These are phyloP conservation scores for Mesaphorura yosii DNA, from an alignment of 1,140 invertebrate genomes.

Conservation along the genomic window DNA sequence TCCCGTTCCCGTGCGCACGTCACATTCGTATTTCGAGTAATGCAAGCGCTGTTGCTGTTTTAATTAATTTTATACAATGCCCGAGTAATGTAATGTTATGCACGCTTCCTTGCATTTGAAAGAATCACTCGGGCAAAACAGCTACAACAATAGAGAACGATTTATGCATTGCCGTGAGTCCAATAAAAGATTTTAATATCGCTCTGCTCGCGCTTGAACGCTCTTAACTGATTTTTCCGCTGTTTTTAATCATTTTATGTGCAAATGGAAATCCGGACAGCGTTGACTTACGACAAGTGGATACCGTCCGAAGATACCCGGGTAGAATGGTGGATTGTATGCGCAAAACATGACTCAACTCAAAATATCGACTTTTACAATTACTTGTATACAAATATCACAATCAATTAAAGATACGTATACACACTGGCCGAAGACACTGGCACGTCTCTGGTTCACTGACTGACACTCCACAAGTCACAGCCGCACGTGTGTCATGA, in stretches of 20 bases:
- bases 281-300: slow-evolving; percentile 28
- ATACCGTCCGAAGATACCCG: slow-evolving; percentile 27
- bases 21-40: not conserved
- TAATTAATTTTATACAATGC: not conserved
- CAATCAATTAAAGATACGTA: too few relatives aligned
- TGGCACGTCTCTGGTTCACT: too few relatives aligned
- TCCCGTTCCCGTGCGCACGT: too few relatives aligned
- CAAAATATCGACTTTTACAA: not conserved
- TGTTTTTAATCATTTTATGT: not conserved
- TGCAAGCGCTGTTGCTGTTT: not conserved
- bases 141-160: too few relatives aligned
- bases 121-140: too few relatives aligned
- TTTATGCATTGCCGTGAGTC: too few relatives aligned
- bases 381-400: too few relatives aligned
- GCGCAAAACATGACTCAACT: slow-evolving; percentile 29
- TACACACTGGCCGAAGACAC: too few relatives aligned
- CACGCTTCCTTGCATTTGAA: too few relatives aligned
- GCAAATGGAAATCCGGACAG: not conserved
- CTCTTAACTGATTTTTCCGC: not conserved
- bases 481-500: too few relatives aligned
- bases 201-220: not conserved
- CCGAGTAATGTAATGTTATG: too few relatives aligned
- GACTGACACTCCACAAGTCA: too few relatives aligned
- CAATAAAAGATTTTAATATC: not conserved
- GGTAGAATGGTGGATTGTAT: slow-evolving; percentile 29